phyloP scores from a whole-genome alignment of 2,113 vertebrate genomes.

The Pteropus alecto region DNA sequence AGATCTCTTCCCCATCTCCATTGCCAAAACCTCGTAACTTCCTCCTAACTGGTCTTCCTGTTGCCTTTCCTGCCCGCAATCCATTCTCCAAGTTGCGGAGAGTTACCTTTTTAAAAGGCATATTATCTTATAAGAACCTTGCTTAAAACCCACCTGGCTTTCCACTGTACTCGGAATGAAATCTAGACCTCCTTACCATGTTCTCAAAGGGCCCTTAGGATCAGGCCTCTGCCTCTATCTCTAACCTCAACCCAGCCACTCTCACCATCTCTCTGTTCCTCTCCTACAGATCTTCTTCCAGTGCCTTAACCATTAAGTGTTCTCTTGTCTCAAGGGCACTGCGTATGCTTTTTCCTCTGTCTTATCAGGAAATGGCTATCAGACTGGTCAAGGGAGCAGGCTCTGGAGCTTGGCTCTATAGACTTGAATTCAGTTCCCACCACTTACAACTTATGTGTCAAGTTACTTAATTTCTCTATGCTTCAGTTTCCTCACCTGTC shows the following conservation, averaged over 20 bases:
- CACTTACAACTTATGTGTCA: not conserved
- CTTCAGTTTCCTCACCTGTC: not conserved
- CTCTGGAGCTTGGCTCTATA: not conserved
- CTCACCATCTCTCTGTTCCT: not conserved
- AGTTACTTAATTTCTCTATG: not conserved
- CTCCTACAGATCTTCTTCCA: too few relatives aligned
- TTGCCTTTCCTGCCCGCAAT: not conserved
- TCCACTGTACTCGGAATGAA: not conserved
- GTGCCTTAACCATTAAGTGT: rapidly evolving
- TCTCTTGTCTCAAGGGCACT: not conserved
- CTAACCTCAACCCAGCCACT: not conserved
- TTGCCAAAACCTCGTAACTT: not conserved
- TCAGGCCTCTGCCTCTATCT: rapidly evolving
- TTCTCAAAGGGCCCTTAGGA: not conserved
- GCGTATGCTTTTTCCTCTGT: rapidly evolving
- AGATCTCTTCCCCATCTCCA: not conserved
- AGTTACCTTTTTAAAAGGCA: not conserved
- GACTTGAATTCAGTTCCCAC: not conserved
- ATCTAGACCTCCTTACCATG: not conserved
- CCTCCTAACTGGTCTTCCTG: not conserved
- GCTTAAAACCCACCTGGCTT: not conserved
- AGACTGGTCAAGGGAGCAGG: not conserved
- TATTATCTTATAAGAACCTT: not conserved
- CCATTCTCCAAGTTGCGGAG: not conserved
- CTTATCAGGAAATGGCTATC: not conserved